Percentiles rank a stretch among this genome's conserved stretches.
These are phyloP conservation scores for Portevinia maculata DNA, from an alignment of 2,888 invertebrate species.

Conservation along the genomic window DNA sequence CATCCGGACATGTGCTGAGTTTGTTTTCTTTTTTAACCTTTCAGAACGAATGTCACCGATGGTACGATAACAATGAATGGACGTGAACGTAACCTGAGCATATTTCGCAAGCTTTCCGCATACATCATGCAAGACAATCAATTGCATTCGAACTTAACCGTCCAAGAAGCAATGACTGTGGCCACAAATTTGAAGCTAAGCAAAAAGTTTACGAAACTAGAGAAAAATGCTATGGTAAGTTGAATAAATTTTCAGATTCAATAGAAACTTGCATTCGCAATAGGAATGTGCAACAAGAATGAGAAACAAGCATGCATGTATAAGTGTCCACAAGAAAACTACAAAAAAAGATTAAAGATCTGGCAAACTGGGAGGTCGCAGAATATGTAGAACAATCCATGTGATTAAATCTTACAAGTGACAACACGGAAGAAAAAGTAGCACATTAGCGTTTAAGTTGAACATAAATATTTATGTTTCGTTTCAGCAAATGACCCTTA, in stretches of 20 bases:
- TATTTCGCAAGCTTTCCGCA: slow-evolving; percentile 95
- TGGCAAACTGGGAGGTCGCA: no score
- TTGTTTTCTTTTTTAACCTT: slow-evolving; percentile 76
- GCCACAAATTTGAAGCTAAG: slow-evolving; percentile 95
- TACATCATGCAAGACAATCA: slow-evolving; percentile 98
- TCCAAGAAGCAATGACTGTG: slow-evolving; percentile 96
- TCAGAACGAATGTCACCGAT: slow-evolving; percentile 90
- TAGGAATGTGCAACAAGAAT: no score
- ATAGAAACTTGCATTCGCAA: no score
- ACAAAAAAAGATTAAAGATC: no score
- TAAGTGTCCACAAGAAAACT: no score
- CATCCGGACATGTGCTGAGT: slow-evolving; percentile 4
- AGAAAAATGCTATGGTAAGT: slow-evolving; percentile 93
- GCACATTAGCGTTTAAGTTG: no score
- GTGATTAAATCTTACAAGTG: no score
- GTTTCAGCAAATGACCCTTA: no score
- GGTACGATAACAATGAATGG: slow-evolving; percentile 94
- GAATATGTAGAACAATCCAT: no score
- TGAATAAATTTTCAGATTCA: background rate
- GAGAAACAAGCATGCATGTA: no score
- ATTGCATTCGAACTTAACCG: slow-evolving; percentile 94
- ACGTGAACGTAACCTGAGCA: slow-evolving; percentile 90
- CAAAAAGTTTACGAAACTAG: slow-evolving; percentile 86
- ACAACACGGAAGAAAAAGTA: no score
- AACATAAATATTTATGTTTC: no score